A percentile compares a stretch with the other conserved stretches of the same genome.
Evolutionary conservation across 2,888 invertebrate species (phyloP).

Genomic region (Aporophyla nigra): DNA sequence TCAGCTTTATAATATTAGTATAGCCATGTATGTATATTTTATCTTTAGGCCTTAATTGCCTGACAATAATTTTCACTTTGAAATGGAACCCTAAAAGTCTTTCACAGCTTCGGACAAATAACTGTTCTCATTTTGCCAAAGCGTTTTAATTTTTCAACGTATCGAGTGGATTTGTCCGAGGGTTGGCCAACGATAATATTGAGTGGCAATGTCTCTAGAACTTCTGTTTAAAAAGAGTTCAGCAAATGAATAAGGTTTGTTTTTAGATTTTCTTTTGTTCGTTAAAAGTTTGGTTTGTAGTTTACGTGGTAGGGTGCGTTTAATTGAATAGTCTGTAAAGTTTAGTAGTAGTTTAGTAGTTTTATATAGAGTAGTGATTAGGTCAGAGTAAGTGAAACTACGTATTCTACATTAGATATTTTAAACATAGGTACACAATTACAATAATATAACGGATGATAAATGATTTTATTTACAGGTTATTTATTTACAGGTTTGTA

Average conservation of each 20-base stretch:
- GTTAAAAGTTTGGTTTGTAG: background rate
- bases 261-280: conserved; percentile 6
- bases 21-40: background rate
- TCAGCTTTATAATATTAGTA: too few species aligned
- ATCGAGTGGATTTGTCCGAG: conserved; percentile 50
- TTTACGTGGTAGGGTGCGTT: background rate
- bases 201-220: conserved; percentile 29
- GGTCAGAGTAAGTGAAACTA: too few species aligned
- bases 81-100: conserved; percentile 21
- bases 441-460: too few species aligned
- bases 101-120: conserved; percentile 41
- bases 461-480: too few species aligned
- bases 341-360: background rate
- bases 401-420: too few species aligned
- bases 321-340: background rate
- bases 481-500: too few species aligned
- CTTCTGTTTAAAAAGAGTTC: conserved; percentile 23
- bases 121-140: conserved; percentile 52
- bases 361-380: too few species aligned
- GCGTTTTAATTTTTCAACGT: conserved; percentile 64
- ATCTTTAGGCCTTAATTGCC: background rate
- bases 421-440: too few species aligned
- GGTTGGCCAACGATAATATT: conserved; percentile 48
- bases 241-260: conserved; percentile 12
- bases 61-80: too few species aligned